phyloP scores from a whole-genome alignment of 2,888 invertebrate species.

The Melieria crassipennis region DNA sequence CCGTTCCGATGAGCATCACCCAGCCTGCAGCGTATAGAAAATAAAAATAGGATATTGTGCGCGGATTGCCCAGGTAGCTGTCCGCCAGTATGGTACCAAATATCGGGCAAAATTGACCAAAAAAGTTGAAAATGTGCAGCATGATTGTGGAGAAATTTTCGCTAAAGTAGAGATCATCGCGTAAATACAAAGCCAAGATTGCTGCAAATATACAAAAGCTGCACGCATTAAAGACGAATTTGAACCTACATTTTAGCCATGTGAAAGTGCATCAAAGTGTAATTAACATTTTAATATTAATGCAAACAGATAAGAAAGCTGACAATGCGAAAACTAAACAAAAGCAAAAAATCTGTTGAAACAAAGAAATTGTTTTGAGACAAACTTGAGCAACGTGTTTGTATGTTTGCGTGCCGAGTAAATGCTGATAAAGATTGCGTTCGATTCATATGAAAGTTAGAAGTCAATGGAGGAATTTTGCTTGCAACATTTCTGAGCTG shows the following conservation, averaged over 20 bases:
- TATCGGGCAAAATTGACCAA: slow-evolving; percentile 74
- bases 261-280: background rate
- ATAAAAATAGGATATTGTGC: slow-evolving; percentile 71
- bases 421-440: background rate
- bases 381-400: background rate
- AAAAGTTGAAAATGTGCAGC: slow-evolving; percentile 72
- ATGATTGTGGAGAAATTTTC: slow-evolving; percentile 69
- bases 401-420: background rate
- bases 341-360: background rate
- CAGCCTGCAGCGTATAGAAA: slow-evolving; percentile 69
- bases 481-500: too few relatives aligned
- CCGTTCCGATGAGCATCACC: slow-evolving; percentile 68
- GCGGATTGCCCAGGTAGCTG: slow-evolving; percentile 70
- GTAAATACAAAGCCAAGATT: slow-evolving; percentile 72
- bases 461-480: too few relatives aligned
- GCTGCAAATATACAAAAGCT: slow-evolving; percentile 62
- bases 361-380: background rate
- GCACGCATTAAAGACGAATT: too few relatives aligned
- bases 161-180: slow-evolving; percentile 68
- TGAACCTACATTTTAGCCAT: too few relatives aligned
- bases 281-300: background rate
- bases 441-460: too few relatives aligned
- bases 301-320: background rate
- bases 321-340: background rate
- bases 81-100: slow-evolving; percentile 75